Evolutionary conservation across 2,797 vertebrate genomes (phyloP).

Genomic region (Chromis chromis): DNA sequence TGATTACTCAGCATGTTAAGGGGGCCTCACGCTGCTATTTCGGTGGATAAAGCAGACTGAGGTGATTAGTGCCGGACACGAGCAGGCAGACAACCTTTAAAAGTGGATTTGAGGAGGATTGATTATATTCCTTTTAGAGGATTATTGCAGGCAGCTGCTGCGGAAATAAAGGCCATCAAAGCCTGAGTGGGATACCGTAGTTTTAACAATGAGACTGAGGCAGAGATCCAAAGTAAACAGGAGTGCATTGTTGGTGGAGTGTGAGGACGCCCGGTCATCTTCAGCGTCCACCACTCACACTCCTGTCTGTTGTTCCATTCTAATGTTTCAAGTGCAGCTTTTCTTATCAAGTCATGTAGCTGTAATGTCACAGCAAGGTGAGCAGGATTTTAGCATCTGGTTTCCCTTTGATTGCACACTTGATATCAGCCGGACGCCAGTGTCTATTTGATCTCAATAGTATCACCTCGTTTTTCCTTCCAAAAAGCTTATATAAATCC

Average conservation of each 20-base stretch:
- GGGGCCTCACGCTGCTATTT: constrained; percentile 29
- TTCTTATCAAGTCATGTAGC: constrained; percentile 22
- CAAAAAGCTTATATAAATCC: background rate
- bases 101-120: constrained; percentile 58
- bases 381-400: constrained; percentile 67
- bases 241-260: constrained; percentile 5
- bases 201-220: constrained; percentile 58
- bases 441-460: constrained; percentile 6
- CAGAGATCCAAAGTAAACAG: constrained; percentile 36
- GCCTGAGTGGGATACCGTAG: constrained; percentile 48
- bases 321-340: constrained; percentile 18
- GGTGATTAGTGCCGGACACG: constrained; percentile 50
- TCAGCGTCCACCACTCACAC: background rate
- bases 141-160: constrained; percentile 67
- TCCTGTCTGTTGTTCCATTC: constrained; percentile 37
- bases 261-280: background rate
- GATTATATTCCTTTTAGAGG: constrained; percentile 63
- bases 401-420: constrained; percentile 78
- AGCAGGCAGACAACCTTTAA: constrained; percentile 47
- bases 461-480: background rate
- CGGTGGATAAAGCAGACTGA: constrained; percentile 31
- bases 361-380: constrained; percentile 73
- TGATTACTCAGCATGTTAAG: constrained; percentile 12
- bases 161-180: constrained; percentile 58
- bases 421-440: constrained; percentile 47